Conservation (phyloP, 1,140 invertebrate species). For the Papilio machaon region DNA sequence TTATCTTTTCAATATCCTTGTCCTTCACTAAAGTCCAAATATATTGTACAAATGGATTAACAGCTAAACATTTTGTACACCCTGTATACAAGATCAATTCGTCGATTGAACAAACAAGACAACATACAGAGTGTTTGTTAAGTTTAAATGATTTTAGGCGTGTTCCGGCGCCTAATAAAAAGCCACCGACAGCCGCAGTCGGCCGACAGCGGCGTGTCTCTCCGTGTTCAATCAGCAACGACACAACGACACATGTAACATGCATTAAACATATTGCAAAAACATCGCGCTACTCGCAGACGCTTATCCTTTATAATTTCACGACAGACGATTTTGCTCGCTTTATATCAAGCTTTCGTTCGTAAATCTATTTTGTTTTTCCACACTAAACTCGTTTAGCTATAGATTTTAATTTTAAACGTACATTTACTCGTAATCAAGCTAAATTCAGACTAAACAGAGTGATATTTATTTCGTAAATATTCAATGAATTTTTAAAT, state of each 20-base stretch:
- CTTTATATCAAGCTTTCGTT: not conserved
- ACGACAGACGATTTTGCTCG: not conserved
- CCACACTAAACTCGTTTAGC: not conserved
- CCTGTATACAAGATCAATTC: not conserved
- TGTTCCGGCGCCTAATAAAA: slow-evolving; percentile 27
- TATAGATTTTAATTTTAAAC: too few relatives aligned
- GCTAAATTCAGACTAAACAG: not conserved
- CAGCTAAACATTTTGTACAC: not conserved
- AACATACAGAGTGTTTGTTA: not conserved
- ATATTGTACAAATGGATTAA: not conserved
- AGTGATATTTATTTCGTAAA: not conserved
- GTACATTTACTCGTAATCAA: too few relatives aligned
- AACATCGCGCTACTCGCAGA: not conserved
- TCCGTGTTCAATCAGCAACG: slow-evolving; percentile 36
- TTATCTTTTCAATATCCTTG: not conserved
- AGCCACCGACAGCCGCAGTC: not conserved
- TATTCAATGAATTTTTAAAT: too few relatives aligned
- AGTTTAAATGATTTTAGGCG: slow-evolving; percentile 15
- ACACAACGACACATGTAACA: slow-evolving; percentile 37
- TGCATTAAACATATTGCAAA: slow-evolving; percentile 33
- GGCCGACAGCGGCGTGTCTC: not conserved
- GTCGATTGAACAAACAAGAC: slow-evolving; percentile 13
- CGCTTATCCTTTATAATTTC: slow-evolving; percentile 13
- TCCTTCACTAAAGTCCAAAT: not conserved
- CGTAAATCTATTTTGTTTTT: not conserved